These are phyloP conservation scores for Telenomus remus DNA, from an alignment of 1,140 invertebrate species.

Conservation along the genomic window DNA sequence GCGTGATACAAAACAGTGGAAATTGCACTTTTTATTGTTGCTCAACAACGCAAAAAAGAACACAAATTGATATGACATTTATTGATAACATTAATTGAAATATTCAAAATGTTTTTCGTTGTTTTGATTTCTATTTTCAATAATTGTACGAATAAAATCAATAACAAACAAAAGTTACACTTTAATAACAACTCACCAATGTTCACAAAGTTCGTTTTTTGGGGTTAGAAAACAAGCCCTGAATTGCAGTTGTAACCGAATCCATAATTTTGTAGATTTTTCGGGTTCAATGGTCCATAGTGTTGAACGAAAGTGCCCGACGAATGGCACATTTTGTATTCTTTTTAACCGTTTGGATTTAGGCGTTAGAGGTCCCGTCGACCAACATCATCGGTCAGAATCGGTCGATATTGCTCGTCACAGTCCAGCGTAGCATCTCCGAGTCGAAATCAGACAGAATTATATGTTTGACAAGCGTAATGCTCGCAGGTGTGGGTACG, in stretches of 20 bases:
- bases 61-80: too few species aligned
- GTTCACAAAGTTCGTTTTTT: not conserved
- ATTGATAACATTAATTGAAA: too few species aligned
- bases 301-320: not conserved
- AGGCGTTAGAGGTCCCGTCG: not conserved
- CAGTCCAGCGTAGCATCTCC: too few species aligned
- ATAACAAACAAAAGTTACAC: not conserved
- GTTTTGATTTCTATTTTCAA: too few species aligned
- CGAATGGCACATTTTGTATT: not conserved
- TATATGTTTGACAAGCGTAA: not conserved
- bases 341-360: not conserved
- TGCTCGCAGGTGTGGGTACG: not conserved
- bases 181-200: not conserved
- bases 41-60: too few species aligned
- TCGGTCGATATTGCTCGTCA: not conserved
- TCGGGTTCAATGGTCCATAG: not conserved
- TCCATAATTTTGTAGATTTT: not conserved
- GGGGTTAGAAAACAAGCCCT: too few species aligned
- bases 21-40: too few species aligned
- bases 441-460: not conserved
- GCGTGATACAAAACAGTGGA: too few species aligned
- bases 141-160: not conserved
- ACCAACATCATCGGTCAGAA: conserved; percentile 1
- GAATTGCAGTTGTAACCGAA: too few species aligned
- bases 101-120: too few species aligned